Evolutionary conservation across 2,797 vertebrate species (phyloP).

Genomic region (Clangula hyemalis): DNA sequence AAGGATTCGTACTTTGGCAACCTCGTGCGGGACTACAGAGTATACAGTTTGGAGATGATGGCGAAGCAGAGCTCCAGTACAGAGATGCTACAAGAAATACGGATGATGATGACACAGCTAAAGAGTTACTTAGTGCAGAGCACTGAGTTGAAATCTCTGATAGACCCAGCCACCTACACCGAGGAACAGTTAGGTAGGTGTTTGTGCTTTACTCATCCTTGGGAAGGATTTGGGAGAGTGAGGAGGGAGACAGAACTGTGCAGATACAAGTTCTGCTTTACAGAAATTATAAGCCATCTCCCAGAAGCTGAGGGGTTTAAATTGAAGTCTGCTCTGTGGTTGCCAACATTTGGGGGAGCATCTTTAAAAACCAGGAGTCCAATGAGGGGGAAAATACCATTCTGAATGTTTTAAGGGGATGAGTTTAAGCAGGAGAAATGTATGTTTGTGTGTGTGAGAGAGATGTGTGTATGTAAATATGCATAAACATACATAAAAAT

Average conservation of each 20-base stretch:
- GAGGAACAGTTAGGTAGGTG: slow-evolving; percentile 91
- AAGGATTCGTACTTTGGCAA: slow-evolving; percentile 92
- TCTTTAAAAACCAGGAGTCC: not conserved
- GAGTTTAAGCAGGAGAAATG: not conserved
- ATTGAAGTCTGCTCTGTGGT: not conserved
- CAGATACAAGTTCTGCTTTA: not conserved
- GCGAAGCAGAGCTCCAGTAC: slow-evolving; percentile 89
- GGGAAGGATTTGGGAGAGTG: not conserved
- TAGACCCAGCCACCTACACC: slow-evolving; percentile 81
- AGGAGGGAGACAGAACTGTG: not conserved
- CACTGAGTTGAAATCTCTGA: slow-evolving; percentile 86
- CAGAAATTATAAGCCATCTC: not conserved
- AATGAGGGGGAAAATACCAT: not conserved
- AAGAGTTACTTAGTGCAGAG: slow-evolving; percentile 98
- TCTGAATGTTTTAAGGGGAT: not conserved
- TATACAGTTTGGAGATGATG: slow-evolving; percentile 95
- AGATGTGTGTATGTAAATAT: not conserved
- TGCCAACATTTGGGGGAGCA: not conserved
- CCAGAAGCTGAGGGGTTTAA: not conserved
- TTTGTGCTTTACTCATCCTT: not conserved
- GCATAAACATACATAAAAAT: not conserved
- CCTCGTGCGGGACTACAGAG: slow-evolving; percentile 90
- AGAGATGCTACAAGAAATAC: slow-evolving; percentile 95
- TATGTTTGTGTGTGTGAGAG: not conserved
- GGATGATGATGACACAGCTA: slow-evolving; percentile 97